Evolutionary conservation across 2,888 invertebrate species (phyloP).

Genomic region (Syritta pipiens): DNA sequence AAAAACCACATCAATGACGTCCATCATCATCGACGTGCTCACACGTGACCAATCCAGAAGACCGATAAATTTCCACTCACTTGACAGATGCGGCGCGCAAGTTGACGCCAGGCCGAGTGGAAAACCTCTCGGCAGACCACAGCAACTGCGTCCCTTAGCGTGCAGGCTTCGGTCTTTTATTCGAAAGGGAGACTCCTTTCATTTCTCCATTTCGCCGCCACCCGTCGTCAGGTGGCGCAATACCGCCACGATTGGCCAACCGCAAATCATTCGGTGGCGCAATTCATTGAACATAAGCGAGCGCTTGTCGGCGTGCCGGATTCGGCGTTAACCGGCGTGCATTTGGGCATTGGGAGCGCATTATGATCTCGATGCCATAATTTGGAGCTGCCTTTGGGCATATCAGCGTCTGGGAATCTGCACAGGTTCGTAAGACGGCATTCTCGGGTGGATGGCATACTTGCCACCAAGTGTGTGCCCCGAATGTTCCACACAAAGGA

Average conservation of each 20-base stretch:
- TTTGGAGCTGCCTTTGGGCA: constrained; percentile 29
- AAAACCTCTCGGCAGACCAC: no score
- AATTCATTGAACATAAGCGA: constrained; percentile 32
- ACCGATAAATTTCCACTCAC: no score
- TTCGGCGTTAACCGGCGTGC: constrained; percentile 13
- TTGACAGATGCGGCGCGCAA: no score
- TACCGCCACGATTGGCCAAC: constrained; percentile 23
- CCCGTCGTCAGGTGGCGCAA: constrained; percentile 18
- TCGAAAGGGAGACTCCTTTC: no score
- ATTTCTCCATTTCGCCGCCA: no score
- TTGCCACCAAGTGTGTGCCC: not conserved
- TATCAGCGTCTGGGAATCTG: constrained; percentile 50
- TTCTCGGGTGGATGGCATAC: constrained; percentile 6
- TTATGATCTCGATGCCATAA: constrained; percentile 55
- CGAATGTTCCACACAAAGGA: not conserved
- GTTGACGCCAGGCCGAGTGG: no score
- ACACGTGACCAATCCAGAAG: no score
- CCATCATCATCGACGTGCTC: no score
- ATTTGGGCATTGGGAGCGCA: constrained; percentile 62
- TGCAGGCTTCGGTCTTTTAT: no score
- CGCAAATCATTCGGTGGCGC: constrained; percentile 1
- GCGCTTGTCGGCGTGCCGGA: constrained; percentile 15
- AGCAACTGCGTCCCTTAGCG: no score
- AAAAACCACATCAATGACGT: no score
- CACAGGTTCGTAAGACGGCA: not conserved